Evolutionary conservation across 2,888 invertebrate species (phyloP).

Genomic region (Apamea monoglypha): DNA sequence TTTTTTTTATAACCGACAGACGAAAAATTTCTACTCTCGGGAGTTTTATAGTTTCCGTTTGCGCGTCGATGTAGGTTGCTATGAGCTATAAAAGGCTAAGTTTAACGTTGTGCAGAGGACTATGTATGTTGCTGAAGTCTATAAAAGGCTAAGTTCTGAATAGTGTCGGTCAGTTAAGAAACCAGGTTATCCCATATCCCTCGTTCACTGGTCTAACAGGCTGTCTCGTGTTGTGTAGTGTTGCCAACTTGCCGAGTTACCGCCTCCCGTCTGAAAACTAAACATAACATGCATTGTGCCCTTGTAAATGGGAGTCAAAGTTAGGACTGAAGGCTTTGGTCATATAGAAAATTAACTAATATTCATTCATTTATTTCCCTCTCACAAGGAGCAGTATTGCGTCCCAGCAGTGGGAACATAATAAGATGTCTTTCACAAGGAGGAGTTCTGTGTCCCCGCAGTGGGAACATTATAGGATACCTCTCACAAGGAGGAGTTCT

Average conservation of each 20-base stretch:
- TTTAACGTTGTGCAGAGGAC: background rate
- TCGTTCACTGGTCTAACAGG: background rate
- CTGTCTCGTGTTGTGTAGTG: slow-evolving; percentile 19
- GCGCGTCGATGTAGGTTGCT: too few species aligned
- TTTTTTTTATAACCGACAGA: background rate
- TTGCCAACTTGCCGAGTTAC: slow-evolving; percentile 22
- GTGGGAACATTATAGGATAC: too few species aligned
- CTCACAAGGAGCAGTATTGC: background rate
- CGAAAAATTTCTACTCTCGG: too few species aligned
- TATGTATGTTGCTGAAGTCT: background rate
- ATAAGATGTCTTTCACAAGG: too few species aligned
- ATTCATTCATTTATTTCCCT: background rate
- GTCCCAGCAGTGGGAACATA: background rate
- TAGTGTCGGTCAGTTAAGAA: slow-evolving; percentile 3
- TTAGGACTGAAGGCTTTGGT: background rate
- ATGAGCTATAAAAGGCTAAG: background rate
- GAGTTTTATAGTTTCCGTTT: too few species aligned
- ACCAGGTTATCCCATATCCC: slow-evolving; percentile 39
- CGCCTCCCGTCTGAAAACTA: slow-evolving; percentile 21
- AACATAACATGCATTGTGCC: slow-evolving; percentile 31
- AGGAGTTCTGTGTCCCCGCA: too few species aligned
- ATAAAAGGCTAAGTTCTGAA: background rate
- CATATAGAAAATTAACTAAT: background rate
- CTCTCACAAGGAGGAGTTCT: too few species aligned
- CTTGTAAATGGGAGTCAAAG: slow-evolving; percentile 15